Evolutionary conservation across 2,797 vertebrate genomes (phyloP).

Genomic region (Simalia tracyae): DNA sequence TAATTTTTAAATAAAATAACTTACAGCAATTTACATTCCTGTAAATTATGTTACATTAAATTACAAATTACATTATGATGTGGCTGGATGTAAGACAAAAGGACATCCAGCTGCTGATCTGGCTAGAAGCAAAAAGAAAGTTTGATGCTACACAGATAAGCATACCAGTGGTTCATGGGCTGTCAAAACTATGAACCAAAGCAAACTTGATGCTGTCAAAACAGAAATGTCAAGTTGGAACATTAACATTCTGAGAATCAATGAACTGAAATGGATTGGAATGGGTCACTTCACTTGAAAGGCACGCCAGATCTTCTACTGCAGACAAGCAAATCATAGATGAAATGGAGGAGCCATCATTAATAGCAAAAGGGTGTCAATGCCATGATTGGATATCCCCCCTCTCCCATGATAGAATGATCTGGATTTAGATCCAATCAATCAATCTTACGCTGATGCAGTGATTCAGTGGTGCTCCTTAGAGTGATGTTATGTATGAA

Average conservation of each 20-base stretch:
- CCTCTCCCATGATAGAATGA: no score
- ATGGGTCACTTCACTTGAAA: neutral
- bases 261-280: neutral
- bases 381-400: no score
- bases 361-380: no score
- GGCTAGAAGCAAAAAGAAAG: neutral
- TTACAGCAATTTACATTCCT: neutral
- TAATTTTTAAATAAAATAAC: neutral
- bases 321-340: no score
- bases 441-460: no score
- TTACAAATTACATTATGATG: neutral
- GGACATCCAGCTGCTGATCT: neutral
- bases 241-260: neutral
- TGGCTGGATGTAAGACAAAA: neutral
- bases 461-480: no score
- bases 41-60: neutral
- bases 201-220: neutral
- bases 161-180: neutral
- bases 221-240: neutral
- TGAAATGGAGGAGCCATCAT: no score
- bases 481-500: no score
- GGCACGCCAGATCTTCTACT: no score
- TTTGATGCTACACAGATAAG: neutral
- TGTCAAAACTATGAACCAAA: neutral
- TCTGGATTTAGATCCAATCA: no score